Percentiles rank a stretch among this genome's conserved stretches.
Conservation (phyloP, 2,797 vertebrate species). For the Ctenopoma kingsleyae region DNA sequence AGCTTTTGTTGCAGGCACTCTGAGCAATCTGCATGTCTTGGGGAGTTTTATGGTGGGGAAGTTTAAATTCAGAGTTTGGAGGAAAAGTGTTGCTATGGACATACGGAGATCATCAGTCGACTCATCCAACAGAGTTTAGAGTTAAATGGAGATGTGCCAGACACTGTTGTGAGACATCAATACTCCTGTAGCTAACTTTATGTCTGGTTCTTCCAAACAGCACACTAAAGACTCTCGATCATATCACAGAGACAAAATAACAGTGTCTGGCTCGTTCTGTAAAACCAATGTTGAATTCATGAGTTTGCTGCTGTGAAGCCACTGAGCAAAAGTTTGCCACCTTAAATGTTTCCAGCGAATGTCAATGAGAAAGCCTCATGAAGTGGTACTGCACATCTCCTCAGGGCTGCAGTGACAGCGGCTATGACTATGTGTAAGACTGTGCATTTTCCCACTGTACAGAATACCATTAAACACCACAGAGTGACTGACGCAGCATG, state of each 20-base stretch:
- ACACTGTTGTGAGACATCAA: constrained; percentile 32
- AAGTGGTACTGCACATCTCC: constrained; percentile 19
- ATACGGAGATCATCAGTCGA: constrained; percentile 12
- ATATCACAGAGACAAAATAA: constrained; percentile 35
- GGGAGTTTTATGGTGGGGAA: constrained; percentile 10
- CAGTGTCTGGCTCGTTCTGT: constrained; percentile 27
- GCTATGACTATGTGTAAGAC: background rate
- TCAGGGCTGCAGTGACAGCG: constrained; percentile 30
- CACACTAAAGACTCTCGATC: constrained; percentile 11
- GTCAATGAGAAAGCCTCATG: constrained; percentile 46
- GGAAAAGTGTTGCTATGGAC: constrained; percentile 4
- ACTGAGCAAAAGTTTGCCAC: constrained; percentile 38
- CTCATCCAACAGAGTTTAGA: constrained; percentile 20
- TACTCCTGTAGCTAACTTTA: constrained; percentile 35
- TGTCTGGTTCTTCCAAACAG: constrained; percentile 35
- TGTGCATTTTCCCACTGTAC: constrained; percentile 22
- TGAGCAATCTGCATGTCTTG: constrained; percentile 30
- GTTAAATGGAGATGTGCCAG: constrained; percentile 21
- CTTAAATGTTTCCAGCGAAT: constrained; percentile 57
- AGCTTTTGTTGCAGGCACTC: background rate
- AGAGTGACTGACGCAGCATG: constrained; percentile 1
- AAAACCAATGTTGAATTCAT: constrained; percentile 44
- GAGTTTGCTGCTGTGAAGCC: constrained; percentile 39
- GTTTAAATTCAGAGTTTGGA: constrained; percentile 38
- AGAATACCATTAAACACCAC: constrained; percentile 40